A percentile compares a stretch with the other conserved stretches of the same genome.
Conservation (phyloP, 2,113 vertebrate species). For the Dascyllus trimaculatus region DNA sequence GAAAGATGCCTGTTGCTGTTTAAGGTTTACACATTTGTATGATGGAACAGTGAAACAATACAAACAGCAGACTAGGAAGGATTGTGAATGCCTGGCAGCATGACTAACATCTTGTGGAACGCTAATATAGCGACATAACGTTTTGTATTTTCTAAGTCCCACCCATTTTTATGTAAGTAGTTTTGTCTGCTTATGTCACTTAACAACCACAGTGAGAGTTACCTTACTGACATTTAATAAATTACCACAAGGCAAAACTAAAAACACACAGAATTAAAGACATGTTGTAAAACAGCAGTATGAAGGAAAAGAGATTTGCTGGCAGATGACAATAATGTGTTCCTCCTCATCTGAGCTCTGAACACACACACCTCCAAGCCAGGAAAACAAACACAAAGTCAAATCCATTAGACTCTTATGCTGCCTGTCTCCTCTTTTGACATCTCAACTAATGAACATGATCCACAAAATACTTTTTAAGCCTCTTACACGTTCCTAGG, state of each 20-base stretch:
- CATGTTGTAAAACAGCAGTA: slow-evolving; percentile 67
- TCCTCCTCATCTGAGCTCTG: slow-evolving; percentile 23
- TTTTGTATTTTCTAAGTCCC: slow-evolving; percentile 27
- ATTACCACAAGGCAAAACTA: slow-evolving; percentile 37
- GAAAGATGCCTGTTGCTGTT: neutral
- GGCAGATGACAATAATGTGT: slow-evolving; percentile 65
- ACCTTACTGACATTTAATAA: slow-evolving; percentile 57
- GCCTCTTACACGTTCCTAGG: slow-evolving; percentile 36
- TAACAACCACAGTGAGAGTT: slow-evolving; percentile 22
- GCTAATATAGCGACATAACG: slow-evolving; percentile 18
- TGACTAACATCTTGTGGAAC: slow-evolving; percentile 48
- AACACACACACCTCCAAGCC: slow-evolving; percentile 30
- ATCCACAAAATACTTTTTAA: slow-evolving; percentile 32
- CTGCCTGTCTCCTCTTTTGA: slow-evolving; percentile 9
- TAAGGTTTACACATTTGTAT: slow-evolving; percentile 4
- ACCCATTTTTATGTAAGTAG: slow-evolving; percentile 6
- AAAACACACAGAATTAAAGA: slow-evolving; percentile 56
- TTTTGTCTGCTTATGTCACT: slow-evolving; percentile 9
- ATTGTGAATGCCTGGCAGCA: neutral
- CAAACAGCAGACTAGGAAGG: slow-evolving; percentile 5
- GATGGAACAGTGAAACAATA: slow-evolving; percentile 12
- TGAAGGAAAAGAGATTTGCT: slow-evolving; percentile 51
- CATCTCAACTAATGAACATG: slow-evolving; percentile 44
- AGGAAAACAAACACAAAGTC: slow-evolving; percentile 21
- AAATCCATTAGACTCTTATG: slow-evolving; percentile 5